These are phyloP conservation scores for Ceyx cyanopectus DNA, from an alignment of 2,113 vertebrate species.

Conservation along the genomic window DNA sequence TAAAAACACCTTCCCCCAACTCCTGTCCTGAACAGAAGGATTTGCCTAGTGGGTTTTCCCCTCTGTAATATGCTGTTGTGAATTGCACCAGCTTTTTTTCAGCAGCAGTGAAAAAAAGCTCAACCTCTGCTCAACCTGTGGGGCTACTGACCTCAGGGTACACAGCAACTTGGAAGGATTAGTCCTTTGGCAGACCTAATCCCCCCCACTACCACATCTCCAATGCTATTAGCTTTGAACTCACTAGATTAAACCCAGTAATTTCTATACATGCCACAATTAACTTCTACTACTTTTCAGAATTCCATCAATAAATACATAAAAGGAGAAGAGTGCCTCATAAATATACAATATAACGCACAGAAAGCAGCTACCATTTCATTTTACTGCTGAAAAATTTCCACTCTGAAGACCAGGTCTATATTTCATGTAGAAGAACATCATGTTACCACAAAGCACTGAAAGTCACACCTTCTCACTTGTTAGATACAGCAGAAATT, in stretches of 20 bases:
- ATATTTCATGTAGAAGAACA: slow-evolving; percentile 24
- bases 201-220: not conserved
- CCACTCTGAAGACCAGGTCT: slow-evolving; percentile 12
- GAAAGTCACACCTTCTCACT: slow-evolving; percentile 2
- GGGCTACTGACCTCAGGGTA: not conserved
- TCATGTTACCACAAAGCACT: not conserved
- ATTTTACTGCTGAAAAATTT: not conserved
- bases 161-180: not conserved
- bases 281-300: not conserved
- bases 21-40: not conserved
- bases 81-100: not conserved
- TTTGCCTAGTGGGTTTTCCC: not conserved
- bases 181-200: not conserved
- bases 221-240: not conserved
- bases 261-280: not conserved
- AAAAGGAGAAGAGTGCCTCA: not conserved
- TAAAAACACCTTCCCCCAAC: too few relatives aligned
- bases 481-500: not conserved
- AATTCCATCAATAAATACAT: not conserved
- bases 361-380: not conserved
- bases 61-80: too few relatives aligned
- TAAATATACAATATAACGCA: not conserved
- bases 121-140: not conserved
- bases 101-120: not conserved
- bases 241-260: not conserved